Base-by-base conservation (phyloP, 1,140 invertebrate species). In the Penaeus chinensis region DNA sequence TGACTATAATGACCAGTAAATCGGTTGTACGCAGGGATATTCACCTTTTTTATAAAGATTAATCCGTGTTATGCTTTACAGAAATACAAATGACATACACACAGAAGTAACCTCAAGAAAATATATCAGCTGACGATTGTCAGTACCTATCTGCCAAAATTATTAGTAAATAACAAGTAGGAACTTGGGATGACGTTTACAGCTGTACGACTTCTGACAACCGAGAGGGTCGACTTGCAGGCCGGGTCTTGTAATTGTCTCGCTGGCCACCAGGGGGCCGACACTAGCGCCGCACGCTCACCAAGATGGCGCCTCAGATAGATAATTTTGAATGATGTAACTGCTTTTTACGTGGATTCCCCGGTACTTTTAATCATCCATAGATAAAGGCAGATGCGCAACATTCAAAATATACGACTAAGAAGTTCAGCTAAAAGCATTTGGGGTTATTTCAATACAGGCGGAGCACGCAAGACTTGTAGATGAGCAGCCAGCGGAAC, bases 161-260 rank as follows among this genome's bases (percentile, higher is more conserved):
- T 62, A 82, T 82, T 82, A 69, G 80, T 66, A 82, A 82, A 82
- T 82, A 82, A 82, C 62, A 22, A 42, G 80, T 47, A 82, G 22
- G 63, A 79, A 82, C 37, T 82, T 19, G 16, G 63, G 18, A 27
- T 82, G 80, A 82, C 80, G 18, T 82, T 82, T 82, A 82, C 63
- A 42, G 80, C 32, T 69, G 80, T 65, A 47, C n/a, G 63, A 82
- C 42, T 47, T n/a, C 63, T 69, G 80, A 47, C 80, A 82, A 65
- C 60, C 11, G 47, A 66, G 80, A 82, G 80, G 83, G 71, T 42
- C 27, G 83, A 85, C 60, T 78, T 78, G 74, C 83, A 42, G 83
- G 76, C 37, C 54, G 22, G 32, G 27, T 37, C 83, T 78, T 85
- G 83, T 85, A 85, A 85, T 85, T 85, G 83, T 85, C 83, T 85